A percentile compares a stretch with the other conserved stretches of the same genome.
Evolutionary conservation across 2,113 vertebrate species (phyloP).

Genomic region (Gambusia holbrooki): DNA sequence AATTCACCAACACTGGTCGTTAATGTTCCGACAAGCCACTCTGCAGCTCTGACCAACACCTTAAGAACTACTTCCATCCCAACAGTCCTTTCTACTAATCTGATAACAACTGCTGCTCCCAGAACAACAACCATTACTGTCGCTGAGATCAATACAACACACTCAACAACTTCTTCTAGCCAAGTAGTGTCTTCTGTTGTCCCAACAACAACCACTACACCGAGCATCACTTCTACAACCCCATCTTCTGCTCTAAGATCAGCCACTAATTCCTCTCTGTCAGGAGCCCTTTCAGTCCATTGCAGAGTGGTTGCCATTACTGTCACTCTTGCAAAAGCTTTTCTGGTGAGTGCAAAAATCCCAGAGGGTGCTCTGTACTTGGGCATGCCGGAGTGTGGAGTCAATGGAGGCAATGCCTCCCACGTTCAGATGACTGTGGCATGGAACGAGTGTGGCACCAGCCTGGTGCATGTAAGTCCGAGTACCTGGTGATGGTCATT

Average conservation of each 20-base stretch:
- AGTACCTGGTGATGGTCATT: not conserved
- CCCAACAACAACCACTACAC: not conserved
- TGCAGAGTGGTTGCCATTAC: constrained; percentile 79
- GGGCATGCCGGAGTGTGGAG: constrained; percentile 77
- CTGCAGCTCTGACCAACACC: not conserved
- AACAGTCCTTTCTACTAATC: not conserved
- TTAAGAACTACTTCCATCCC: not conserved
- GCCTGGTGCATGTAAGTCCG: constrained; percentile 78
- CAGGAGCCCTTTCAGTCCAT: constrained; percentile 65
- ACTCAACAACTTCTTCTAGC: not conserved
- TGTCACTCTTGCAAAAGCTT: constrained; percentile 77
- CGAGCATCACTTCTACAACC: not conserved
- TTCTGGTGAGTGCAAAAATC: constrained; percentile 79
- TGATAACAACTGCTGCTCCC: not conserved
- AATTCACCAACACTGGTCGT: not conserved
- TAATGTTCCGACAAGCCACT: not conserved
- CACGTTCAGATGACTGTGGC: constrained; percentile 78
- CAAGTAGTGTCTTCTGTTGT: not conserved
- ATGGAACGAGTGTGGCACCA: constrained; percentile 83
- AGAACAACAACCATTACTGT: not conserved
- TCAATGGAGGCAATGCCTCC: constrained; percentile 76
- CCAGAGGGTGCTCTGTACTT: constrained; percentile 81
- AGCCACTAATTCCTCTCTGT: not conserved
- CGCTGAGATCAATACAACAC: not conserved
- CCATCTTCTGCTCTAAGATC: not conserved